These are phyloP conservation scores for Buphagus erythrorhynchus DNA, from an alignment of 2,797 vertebrate genomes.

Conservation along the genomic window DNA sequence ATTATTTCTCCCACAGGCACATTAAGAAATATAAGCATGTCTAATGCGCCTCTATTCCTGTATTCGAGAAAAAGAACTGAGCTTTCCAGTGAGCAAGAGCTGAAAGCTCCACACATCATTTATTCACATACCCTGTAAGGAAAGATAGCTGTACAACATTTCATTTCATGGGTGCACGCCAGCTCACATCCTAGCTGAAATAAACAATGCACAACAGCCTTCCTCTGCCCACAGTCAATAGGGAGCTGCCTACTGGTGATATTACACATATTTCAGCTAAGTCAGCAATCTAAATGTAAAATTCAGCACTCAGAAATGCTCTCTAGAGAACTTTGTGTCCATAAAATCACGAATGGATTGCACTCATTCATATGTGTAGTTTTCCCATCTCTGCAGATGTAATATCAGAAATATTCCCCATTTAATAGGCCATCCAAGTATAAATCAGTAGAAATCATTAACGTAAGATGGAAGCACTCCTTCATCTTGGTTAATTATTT, in stretches of 20 bases:
- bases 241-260: conserved; percentile 14
- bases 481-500: conserved; percentile 35
- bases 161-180: background rate
- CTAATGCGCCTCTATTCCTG: background rate
- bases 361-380: background rate
- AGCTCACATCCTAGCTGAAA: conserved; percentile 18
- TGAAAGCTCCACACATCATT: conserved; percentile 32
- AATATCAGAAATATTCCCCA: conserved; percentile 7
- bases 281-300: conserved; percentile 58
- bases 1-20: conserved; percentile 48
- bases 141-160: background rate
- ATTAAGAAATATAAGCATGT: conserved; percentile 40
- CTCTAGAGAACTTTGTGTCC: conserved; percentile 26
- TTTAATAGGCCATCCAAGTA: conserved; percentile 21
- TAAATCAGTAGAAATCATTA: conserved; percentile 9
- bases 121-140: background rate
- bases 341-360: conserved; percentile 39
- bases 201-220: background rate
- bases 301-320: conserved; percentile 12
- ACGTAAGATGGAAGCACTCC: background rate
- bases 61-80: background rate
- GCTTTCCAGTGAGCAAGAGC: conserved; percentile 10
- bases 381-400: conserved; percentile 28
- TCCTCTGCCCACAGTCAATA: background rate
- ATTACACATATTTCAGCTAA: conserved; percentile 23